A percentile compares a stretch with the other conserved stretches of the same genome.
phyloP scores from a whole-genome alignment of 2,113 vertebrate species.

The Progne subis region DNA sequence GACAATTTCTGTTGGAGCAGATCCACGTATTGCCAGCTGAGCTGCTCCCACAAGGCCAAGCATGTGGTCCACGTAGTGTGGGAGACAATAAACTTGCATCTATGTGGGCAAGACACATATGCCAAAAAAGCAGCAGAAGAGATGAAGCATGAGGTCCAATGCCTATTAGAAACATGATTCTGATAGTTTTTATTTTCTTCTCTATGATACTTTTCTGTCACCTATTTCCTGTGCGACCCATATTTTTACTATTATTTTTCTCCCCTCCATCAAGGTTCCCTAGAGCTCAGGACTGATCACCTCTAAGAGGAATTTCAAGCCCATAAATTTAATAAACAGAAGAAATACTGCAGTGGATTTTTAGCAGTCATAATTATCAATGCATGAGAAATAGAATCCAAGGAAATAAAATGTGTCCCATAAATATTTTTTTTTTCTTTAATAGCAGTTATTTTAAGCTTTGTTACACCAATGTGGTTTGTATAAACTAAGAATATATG shows the following conservation, averaged over 20 bases:
- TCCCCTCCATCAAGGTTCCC: neutral
- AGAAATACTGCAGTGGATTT: neutral
- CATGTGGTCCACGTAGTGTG: accelerated
- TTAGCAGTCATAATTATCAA: neutral
- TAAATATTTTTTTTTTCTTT: neutral
- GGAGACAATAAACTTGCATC: neutral
- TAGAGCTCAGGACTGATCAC: neutral
- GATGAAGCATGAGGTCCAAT: neutral
- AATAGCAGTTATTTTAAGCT: neutral
- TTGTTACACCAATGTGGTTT: neutral
- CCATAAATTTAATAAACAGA: neutral
- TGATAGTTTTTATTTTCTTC: neutral
- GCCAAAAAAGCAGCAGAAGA: neutral
- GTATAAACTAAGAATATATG: neutral
- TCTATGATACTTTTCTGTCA: neutral
- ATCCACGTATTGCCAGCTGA: neutral
- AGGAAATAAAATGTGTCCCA: neutral
- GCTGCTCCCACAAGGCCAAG: neutral
- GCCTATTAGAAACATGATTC: neutral
- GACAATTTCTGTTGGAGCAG: neutral
- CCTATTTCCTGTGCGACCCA: neutral
- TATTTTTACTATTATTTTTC: neutral
- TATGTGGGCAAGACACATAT: neutral
- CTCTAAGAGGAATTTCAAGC: neutral
- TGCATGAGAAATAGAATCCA: neutral